Evolutionary conservation across 2,113 vertebrate genomes (phyloP).

Genomic region (Lepisosteus oculatus): DNA sequence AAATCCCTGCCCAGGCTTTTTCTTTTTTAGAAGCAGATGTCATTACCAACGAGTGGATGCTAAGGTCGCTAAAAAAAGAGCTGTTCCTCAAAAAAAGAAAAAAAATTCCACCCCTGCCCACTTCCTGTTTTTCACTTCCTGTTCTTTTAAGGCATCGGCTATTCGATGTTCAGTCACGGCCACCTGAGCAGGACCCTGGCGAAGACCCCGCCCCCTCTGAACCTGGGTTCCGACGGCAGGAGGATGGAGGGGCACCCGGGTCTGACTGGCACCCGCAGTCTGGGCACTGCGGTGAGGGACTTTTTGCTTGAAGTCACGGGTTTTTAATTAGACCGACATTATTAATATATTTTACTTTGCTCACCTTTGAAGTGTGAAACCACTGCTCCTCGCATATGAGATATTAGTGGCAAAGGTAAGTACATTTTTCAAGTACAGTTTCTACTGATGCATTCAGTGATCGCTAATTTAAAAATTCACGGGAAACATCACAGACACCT

Average conservation of each 20-base stretch:
- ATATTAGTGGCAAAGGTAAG: no score
- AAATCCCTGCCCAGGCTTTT: constrained; percentile 4
- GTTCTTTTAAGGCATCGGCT: constrained; percentile 68
- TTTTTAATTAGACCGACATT: no score
- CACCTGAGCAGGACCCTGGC: constrained; percentile 68
- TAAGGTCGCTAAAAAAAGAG: constrained; percentile 31
- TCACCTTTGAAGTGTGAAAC: no score
- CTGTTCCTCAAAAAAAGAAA: constrained; percentile 27
- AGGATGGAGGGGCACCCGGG: constrained; percentile 56
- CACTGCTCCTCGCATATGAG: no score
- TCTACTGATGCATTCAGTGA: no score
- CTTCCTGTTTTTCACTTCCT: constrained; percentile 62
- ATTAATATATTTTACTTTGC: no score
- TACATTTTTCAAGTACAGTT: no score
- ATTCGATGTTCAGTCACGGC: constrained; percentile 73
- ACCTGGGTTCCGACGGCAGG: constrained; percentile 62
- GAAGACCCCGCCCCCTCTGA: constrained; percentile 73
- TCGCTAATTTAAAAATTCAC: no score
- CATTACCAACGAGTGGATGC: constrained; percentile 11
- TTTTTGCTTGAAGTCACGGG: background rate
- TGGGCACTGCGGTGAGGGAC: constrained; percentile 63
- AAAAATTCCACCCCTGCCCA: constrained; percentile 31
- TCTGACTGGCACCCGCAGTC: constrained; percentile 45
- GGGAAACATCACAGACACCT: no score
- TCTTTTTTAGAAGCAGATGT: constrained; percentile 18